Base-by-base conservation (phyloP, 2,113 vertebrate species). In the Leptobrachium leishanense region DNA sequence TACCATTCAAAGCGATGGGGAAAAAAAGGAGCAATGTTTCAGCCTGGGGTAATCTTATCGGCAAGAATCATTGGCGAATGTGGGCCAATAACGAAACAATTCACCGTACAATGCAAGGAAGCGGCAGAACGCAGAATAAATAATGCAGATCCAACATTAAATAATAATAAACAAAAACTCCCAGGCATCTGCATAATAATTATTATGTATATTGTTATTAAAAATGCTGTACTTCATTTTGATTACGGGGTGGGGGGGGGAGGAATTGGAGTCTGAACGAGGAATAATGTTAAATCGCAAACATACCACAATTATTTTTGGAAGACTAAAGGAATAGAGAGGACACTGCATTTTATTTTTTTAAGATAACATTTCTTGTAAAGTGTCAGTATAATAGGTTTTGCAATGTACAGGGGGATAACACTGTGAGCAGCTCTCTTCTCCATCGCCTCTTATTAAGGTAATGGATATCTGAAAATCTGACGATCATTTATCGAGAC, bases 81-180 rank as follows among this genome's bases (percentile, higher is more conserved):
- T 43, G 13, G 50, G n/a, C 74, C 15, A 55, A 53, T 43, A 74
- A 74, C 46, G 12, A 73, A 79, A 57, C 31, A 68, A 68, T 41
- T 54, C 5, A 31, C 44, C 55, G 50, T 39, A 46, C 50, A 62
- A 41, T 43, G 7, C 39, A 74, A 42, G 43, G 9, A 70, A 31
- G 31, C 8, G 43, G 39, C 7, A 44, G 4, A 55, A 31, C 50
- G 57, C 39, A 72, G 12, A 65, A 79, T 72, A n/a, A 72, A 70
- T 70, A 70, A 46, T 70, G 50, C 69, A 66, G 8, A 72, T n/a
- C 13, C 20, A 12, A 59, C 53, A 39, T 20, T 20, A 31, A 31
- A 31, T 31, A 31, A 31, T 31, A 79, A 67, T 68, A 40, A 43
- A 31, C 77, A 68, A 68, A 68, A 15, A 40, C 31, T 8, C 44